Conservation (phyloP, 2,888 invertebrate species). For the Acronicta aceris region DNA sequence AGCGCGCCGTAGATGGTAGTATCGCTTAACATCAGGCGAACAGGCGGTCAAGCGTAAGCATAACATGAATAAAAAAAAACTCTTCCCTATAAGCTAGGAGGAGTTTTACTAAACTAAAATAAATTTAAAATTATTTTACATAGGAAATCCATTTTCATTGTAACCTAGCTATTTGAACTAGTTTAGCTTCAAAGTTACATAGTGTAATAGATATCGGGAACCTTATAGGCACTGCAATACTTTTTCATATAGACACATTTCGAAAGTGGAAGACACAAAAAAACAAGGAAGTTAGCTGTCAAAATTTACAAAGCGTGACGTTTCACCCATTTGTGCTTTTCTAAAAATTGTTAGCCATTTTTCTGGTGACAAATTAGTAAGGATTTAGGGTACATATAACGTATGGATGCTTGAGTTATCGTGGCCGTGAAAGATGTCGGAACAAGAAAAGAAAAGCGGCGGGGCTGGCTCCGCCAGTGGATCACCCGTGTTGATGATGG, state of each 20-base stretch:
- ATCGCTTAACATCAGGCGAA: too few species aligned
- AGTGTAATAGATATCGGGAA: not conserved
- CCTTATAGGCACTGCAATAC: slow-evolving; percentile 41
- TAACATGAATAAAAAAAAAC: too few species aligned
- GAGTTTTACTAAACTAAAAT: too few species aligned
- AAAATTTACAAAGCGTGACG: slow-evolving; percentile 82
- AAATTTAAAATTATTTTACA: too few species aligned
- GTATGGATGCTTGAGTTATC: slow-evolving; percentile 74
- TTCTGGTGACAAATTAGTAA: slow-evolving; percentile 72
- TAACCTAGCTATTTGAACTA: too few species aligned
- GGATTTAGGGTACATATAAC: slow-evolving; percentile 64
- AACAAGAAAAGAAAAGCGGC: slow-evolving; percentile 74
- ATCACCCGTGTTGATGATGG: slow-evolving; percentile 69
- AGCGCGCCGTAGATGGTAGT: too few species aligned
- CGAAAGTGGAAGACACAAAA: slow-evolving; percentile 76
- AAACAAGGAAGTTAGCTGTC: slow-evolving; percentile 77
- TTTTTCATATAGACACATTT: slow-evolving; percentile 63
- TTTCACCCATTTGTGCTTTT: slow-evolving; percentile 73
- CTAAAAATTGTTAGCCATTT: slow-evolving; percentile 71
- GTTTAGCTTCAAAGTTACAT: too few species aligned
- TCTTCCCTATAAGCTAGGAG: too few species aligned
- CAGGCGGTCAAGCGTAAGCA: too few species aligned
- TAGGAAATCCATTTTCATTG: too few species aligned
- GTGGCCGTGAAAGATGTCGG: slow-evolving; percentile 75
- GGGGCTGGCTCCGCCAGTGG: slow-evolving; percentile 53